These are phyloP conservation scores for Carettochelys insculpta DNA, from an alignment of 2,113 vertebrate genomes.

Conservation along the genomic window DNA sequence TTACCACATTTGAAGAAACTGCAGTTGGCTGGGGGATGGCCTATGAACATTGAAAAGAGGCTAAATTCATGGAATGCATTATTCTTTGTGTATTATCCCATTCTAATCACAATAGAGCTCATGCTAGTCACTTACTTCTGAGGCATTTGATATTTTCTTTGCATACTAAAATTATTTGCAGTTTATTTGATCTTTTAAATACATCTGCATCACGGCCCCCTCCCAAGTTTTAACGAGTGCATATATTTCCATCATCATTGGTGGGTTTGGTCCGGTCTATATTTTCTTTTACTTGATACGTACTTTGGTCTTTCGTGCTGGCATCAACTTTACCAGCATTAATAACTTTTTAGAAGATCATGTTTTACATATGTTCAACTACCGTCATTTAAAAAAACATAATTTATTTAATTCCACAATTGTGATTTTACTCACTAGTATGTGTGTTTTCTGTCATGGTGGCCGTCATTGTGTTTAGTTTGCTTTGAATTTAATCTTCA, in stretches of 20 bases:
- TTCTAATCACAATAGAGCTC: neutral
- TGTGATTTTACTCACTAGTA: conserved; percentile 55
- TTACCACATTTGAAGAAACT: neutral
- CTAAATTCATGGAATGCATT: neutral
- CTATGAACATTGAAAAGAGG: neutral
- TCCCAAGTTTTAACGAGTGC: conserved; percentile 40
- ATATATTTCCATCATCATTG: conserved; percentile 37
- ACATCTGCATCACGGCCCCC: neutral
- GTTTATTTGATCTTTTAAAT: conserved; percentile 38
- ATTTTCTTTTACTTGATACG: conserved; percentile 37
- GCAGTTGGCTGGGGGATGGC: neutral
- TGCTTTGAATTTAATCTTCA: conserved; percentile 46
- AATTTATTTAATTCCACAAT: conserved; percentile 33
- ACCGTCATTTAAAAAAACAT: conserved; percentile 54
- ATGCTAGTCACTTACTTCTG: conserved; percentile 27
- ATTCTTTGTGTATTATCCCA: neutral
- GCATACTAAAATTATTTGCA: conserved; percentile 14
- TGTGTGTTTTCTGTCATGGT: conserved; percentile 9
- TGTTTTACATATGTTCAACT: neutral
- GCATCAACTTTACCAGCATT: neutral
- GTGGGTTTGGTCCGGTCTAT: neutral
- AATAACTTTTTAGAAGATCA: conserved; percentile 23
- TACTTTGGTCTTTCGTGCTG: conserved; percentile 51
- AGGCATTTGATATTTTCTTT: neutral
- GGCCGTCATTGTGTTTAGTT: neutral